Percentiles rank a stretch among this genome's conserved stretches.
These are phyloP conservation scores for Noctua pronuba DNA, from an alignment of 2,888 invertebrate genomes.

Conservation along the genomic window DNA sequence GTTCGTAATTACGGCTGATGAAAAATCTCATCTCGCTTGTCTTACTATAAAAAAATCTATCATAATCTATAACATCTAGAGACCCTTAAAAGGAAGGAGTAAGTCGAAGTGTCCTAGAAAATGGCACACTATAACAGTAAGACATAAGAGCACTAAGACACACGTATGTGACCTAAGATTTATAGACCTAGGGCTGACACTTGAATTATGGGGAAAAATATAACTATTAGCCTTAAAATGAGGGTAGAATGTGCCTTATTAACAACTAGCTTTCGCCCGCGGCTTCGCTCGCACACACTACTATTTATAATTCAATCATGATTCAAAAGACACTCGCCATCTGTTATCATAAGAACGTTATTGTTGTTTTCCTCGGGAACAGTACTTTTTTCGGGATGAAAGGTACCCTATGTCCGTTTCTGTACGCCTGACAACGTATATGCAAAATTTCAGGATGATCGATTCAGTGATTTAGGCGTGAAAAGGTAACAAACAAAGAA, in stretches of 20 bases:
- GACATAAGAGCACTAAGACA: slow-evolving; percentile 18
- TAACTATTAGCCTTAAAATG: background rate
- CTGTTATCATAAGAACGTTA: too few relatives aligned
- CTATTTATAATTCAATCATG: too few relatives aligned
- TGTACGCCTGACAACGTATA: too few relatives aligned
- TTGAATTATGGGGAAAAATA: background rate
- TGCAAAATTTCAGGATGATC: too few relatives aligned
- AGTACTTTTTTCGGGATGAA: too few relatives aligned
- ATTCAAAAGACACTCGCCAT: too few relatives aligned
- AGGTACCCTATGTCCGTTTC: too few relatives aligned
- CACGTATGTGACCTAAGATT: slow-evolving; percentile 42
- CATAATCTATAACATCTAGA: background rate
- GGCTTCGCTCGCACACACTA: too few relatives aligned
- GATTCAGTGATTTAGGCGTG: too few relatives aligned
- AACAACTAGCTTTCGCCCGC: too few relatives aligned
- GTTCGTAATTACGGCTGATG: background rate
- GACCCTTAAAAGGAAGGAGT: background rate
- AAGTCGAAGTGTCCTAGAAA: slow-evolving; percentile 31
- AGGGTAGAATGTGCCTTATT: background rate
- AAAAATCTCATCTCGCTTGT: background rate
- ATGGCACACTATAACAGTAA: slow-evolving; percentile 30
- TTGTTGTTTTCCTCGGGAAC: too few relatives aligned
- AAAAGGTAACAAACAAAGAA: too few relatives aligned
- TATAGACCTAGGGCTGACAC: slow-evolving; percentile 49
- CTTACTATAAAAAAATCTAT: background rate